A percentile compares a stretch with the other conserved stretches of the same genome.
These are phyloP conservation scores for Notodromas monacha DNA, from an alignment of 2,888 invertebrate genomes.

Conservation along the genomic window DNA sequence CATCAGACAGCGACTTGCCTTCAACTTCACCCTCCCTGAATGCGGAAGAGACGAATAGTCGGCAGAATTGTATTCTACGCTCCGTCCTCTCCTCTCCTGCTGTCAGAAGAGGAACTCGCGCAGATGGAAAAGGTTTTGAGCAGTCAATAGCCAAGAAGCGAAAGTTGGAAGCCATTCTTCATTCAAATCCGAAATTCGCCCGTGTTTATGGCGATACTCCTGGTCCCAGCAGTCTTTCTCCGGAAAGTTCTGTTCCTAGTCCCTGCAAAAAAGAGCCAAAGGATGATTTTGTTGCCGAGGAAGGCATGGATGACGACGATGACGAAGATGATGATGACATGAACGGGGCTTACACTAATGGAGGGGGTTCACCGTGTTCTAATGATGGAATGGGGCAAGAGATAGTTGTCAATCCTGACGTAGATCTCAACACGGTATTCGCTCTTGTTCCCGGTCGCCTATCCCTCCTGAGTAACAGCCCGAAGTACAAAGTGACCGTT, in stretches of 20 bases:
- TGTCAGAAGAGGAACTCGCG: background rate
- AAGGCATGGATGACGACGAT: background rate
- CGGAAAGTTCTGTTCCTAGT: background rate
- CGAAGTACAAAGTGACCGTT: constrained; percentile 23
- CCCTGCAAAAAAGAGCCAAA: too few relatives aligned
- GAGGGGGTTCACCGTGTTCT: too few relatives aligned
- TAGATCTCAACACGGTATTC: constrained; percentile 14
- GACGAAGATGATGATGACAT: background rate
- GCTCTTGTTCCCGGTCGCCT: constrained; percentile 21
- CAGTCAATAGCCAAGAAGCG: constrained; percentile 1
- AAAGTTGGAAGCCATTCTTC: constrained; percentile 1
- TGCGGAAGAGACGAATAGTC: too few relatives aligned
- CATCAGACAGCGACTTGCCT: too few relatives aligned
- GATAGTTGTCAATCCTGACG: background rate
- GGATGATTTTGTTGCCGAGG: too few relatives aligned
- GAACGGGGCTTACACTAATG: background rate
- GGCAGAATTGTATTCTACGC: background rate
- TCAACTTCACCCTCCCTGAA: too few relatives aligned
- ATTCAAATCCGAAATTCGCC: constrained; percentile 1
- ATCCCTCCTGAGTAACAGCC: constrained; percentile 20
- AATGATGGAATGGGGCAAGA: background rate
- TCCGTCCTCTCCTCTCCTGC: constrained; percentile 1
- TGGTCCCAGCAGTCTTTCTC: background rate
- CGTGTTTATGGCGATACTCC: constrained; percentile 1
- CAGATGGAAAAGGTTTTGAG: constrained; percentile 1